phyloP scores from a whole-genome alignment of 2,113 vertebrate genomes.

The Cyanistes caeruleus region DNA sequence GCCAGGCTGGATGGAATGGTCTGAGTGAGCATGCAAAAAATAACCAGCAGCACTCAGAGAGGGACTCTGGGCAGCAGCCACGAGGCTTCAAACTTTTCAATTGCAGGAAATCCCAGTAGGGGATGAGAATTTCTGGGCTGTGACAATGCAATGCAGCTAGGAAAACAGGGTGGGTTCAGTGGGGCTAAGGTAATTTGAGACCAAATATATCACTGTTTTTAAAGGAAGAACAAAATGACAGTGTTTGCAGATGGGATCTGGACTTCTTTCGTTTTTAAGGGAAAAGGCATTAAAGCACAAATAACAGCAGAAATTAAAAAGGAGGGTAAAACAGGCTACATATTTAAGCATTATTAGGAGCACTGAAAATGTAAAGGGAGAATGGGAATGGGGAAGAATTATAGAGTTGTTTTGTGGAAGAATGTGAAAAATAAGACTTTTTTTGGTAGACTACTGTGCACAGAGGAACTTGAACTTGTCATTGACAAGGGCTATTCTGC shows the following conservation, averaged over 20 bases:
- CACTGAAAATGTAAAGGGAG: not conserved
- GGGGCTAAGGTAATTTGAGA: not conserved
- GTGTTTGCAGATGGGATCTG: not conserved
- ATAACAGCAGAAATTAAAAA: not conserved
- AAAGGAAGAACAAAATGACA: not conserved
- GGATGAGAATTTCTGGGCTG: not conserved
- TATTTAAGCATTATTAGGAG: not conserved
- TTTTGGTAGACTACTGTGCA: not conserved
- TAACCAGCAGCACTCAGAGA: not conserved
- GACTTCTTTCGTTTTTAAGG: not conserved
- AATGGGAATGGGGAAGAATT: not conserved
- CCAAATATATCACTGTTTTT: not conserved
- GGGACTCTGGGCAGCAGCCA: not conserved
- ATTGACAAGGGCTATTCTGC: not conserved
- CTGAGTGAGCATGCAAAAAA: not conserved
- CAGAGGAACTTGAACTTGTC: not conserved
- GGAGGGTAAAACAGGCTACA: not conserved
- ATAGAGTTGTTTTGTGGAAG: not conserved
- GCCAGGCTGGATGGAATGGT: fast-evolving
- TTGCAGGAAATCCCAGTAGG: conserved; percentile 15
- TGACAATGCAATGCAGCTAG: not conserved
- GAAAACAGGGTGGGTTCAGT: not conserved
- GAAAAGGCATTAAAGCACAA: not conserved
- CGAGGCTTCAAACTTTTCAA: not conserved
- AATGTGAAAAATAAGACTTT: not conserved